Base-by-base conservation (phyloP, 2,797 vertebrate genomes). In the Tragopan temminckii region DNA sequence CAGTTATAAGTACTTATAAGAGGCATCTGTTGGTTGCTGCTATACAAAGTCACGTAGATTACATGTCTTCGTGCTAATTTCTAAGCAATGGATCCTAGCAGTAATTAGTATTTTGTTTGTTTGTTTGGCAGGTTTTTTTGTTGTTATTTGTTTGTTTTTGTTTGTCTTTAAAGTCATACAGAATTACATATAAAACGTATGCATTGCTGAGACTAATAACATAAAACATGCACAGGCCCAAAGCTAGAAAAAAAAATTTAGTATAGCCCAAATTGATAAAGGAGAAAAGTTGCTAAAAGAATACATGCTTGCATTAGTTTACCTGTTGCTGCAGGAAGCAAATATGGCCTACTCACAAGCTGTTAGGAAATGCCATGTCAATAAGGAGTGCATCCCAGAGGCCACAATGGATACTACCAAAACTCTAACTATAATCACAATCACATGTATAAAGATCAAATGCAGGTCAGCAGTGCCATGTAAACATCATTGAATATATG, bases 11-110 rank as follows among this genome's bases (percentile, higher is more conserved):
- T 85, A 11, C 43, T 6, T 43, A 43, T 18, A 43, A 19, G 42
- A 43, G 42, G 1, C 12, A 43, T 36, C 17, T 58, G 21, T 59
- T n/a, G 5, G 19, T 85, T 31, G 19, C 15, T 67, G 5, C 8
- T n/a, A 20, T 7, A 55, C 0, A 0, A 4, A 66, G 18, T 50
- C 31, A 14, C 63, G 14, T 10, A 27, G 7, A 31, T 78, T 57
- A 4, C 4, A 5, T 5, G 57, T 86, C 13, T 63, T 10, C 21
- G 27, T 4, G 14, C 9, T 13, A 59, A 71, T 80, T 67, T 90
- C 31, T 63, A 57, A 71, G 11, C 6, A 42, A 13, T 16, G 19
- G 5, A 6, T 21, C 3, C 57, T 11, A 31, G 5, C 2, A 24
- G 6, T 48, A 67, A 63, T 46, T 2, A 25, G 6, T 3, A n/a